These are phyloP conservation scores for Acrobasis consociella DNA, from an alignment of 2,888 invertebrate genomes.

Conservation along the genomic window DNA sequence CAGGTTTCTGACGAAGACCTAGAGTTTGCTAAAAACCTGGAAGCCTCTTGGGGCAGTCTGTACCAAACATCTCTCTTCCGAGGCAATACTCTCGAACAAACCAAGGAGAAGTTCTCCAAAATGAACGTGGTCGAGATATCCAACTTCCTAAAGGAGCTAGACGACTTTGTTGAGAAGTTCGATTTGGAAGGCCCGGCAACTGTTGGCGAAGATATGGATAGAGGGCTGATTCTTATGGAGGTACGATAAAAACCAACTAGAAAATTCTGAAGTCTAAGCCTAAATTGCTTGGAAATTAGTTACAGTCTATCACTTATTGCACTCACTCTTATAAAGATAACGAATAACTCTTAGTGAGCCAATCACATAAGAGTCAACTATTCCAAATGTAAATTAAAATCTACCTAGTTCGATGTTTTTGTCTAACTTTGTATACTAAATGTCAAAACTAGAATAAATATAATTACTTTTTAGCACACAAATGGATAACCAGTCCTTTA, in stretches of 20 bases:
- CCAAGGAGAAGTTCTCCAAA: conserved; percentile 93
- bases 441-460: no score
- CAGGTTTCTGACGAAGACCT: conserved; percentile 81
- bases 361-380: no score
- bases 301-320: no score
- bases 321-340: no score
- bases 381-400: no score
- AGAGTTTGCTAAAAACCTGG: conserved; percentile 81
- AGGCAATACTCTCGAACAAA: conserved; percentile 86
- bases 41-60: conserved; percentile 87
- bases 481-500: no score
- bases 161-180: conserved; percentile 88
- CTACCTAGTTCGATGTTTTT: no score
- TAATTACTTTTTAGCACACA: no score
- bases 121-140: conserved; percentile 90
- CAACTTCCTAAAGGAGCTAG: conserved; percentile 84
- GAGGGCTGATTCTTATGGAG: conserved; percentile 87
- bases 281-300: no score
- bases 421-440: no score
- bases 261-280: no score
- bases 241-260: conserved; percentile 44
- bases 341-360: no score
- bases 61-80: conserved; percentile 87
- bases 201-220: conserved; percentile 89
- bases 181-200: conserved; percentile 90